Evolutionary conservation across 2,797 vertebrate species (phyloP).

Genomic region (Cossypha polioptera): DNA sequence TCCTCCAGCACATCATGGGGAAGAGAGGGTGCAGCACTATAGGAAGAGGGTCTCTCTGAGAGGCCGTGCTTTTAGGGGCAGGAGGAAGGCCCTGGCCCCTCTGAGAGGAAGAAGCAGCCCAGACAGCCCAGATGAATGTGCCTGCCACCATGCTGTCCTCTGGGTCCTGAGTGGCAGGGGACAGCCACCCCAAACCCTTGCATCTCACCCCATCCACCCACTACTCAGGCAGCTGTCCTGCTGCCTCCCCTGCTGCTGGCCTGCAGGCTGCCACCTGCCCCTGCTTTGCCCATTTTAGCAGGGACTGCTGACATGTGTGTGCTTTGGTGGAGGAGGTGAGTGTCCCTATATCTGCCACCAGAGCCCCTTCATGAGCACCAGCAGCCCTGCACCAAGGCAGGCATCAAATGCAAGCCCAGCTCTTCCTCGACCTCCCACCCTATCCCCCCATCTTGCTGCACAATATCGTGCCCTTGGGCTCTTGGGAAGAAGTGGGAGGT

Average conservation of each 20-base stretch:
- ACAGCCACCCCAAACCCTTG: neutral
- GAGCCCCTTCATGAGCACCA: neutral
- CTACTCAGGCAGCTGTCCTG: rapidly evolving
- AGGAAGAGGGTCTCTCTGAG: neutral
- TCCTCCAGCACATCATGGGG: neutral
- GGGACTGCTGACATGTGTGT: neutral
- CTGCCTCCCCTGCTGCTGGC: neutral
- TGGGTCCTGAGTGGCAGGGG: neutral
- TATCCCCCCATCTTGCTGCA: neutral
- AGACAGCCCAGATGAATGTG: slow-evolving; percentile 1
- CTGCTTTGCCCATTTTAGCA: neutral
- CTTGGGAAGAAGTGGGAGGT: neutral
- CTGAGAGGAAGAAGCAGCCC: neutral
- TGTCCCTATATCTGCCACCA: neutral
- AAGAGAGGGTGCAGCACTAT: neutral
- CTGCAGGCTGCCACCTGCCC: neutral
- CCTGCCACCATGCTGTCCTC: rapidly evolving
- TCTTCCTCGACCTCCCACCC: neutral
- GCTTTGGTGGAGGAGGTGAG: neutral
- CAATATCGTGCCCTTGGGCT: neutral
- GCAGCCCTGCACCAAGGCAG: neutral
- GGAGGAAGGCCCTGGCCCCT: neutral
- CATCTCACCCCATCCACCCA: neutral
- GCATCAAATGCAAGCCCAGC: neutral
- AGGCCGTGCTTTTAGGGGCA: neutral